Evolutionary conservation across 2,113 vertebrate species (phyloP), one percentile per base, ranked within the genome.

Genomic region (Myotis yumanensis): DNA sequence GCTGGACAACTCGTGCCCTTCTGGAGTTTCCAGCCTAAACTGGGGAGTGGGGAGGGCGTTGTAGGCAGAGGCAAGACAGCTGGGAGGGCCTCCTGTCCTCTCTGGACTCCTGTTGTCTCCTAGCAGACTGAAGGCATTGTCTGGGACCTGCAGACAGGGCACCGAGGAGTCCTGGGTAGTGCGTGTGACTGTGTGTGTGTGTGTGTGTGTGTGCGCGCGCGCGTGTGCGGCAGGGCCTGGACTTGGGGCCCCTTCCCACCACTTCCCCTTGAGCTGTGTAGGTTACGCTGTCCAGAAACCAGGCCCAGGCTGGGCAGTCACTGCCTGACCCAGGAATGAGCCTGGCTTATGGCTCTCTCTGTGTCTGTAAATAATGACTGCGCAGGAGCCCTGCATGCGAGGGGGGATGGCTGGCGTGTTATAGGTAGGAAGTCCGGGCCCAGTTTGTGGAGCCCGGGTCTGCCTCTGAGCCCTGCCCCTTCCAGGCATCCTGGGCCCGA

Each of bases 181-280:
- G 28, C 2, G 25, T 5, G 15, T 77, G 11, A 1, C 22, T 43
- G 32, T 8, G n/a, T 3, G 11, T 77, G n/a, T 32, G 32, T 37
- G 22, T 8, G 37, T 2, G 11, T 11, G 51, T 28, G 32, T n/a
- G 25, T 6, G 37, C 2, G 16, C 14, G 12, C 0, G 17, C 11
- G 32, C 20, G 17, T 10, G 7, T 18, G 32, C 1, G n/a, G n/a
- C n/a, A n/a, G 2, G 10, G 10, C 11, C 4, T 14, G 37, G 48
- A 46, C n/a, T 83, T 71, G 71, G 62, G 40, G 81, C 15, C 32
- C 28, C 46, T 28, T 35, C 43, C 59, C 40, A 79, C 11, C 11
- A 80, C 28, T 90, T 84, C 37, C 66, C 91, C 43, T 73, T 32
- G 12, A 37, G 40, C 40, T 54, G 2, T 5, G 25, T 1, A 25